phyloP scores from a whole-genome alignment of 1,140 invertebrate species.

The Aphelenchoides besseyi region DNA sequence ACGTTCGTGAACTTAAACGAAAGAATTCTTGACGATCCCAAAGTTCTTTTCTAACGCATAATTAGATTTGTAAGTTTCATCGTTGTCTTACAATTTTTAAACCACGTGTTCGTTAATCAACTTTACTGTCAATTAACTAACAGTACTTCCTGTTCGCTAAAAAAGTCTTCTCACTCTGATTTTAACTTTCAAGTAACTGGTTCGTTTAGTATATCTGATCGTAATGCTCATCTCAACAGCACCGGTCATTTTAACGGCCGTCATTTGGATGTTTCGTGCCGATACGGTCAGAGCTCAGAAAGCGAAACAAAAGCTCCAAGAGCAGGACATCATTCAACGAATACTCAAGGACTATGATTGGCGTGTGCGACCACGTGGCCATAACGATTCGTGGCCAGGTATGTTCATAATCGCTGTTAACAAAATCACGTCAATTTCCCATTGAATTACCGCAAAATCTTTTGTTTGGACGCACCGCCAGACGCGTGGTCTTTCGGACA shows the following conservation, averaged over 20 bases:
- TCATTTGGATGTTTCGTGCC: not conserved
- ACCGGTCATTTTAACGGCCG: not conserved
- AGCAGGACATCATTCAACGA: constrained; percentile 61
- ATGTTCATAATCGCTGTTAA: constrained; percentile 9
- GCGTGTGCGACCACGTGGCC: constrained; percentile 56
- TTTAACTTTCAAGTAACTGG: not conserved
- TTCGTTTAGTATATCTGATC: not conserved
- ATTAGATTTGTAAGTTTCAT: not conserved
- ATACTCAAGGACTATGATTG: constrained; percentile 61
- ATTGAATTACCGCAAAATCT: not conserved
- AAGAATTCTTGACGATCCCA: too few species aligned
- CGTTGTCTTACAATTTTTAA: not conserved
- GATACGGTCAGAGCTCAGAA: constrained; percentile 25
- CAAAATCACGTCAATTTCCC: not conserved
- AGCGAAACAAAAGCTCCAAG: constrained; percentile 58
- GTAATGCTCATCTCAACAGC: not conserved
- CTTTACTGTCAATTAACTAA: too few species aligned
- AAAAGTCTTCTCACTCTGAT: not conserved
- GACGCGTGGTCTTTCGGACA: not conserved
- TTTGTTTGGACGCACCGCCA: too few species aligned
- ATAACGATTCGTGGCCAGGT: constrained; percentile 61
- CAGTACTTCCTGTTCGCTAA: too few species aligned
- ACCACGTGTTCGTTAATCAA: not conserved
- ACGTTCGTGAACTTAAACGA: not conserved
- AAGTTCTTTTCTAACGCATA: too few species aligned